Percentiles rank a stretch among this genome's conserved stretches.
phyloP scores from a whole-genome alignment of 1,140 invertebrate genomes.

The Bathynomus jamesi region DNA sequence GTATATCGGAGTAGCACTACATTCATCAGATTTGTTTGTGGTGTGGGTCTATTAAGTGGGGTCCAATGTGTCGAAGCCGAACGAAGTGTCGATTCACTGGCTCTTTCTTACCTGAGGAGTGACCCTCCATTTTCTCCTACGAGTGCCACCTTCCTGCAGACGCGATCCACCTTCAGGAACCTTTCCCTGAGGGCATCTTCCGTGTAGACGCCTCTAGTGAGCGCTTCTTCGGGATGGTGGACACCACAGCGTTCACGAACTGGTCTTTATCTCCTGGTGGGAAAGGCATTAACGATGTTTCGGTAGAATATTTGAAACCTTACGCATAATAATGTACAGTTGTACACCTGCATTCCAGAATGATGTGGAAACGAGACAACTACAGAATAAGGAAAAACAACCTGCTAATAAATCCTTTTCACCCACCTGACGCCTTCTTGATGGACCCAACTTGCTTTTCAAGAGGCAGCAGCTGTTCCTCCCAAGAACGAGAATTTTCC shows the following conservation, averaged over 20 bases:
- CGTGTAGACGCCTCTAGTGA: constrained; percentile 71
- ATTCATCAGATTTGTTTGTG: too few species aligned
- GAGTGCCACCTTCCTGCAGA: constrained; percentile 60
- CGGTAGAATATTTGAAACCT: too few species aligned
- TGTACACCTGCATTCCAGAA: too few species aligned
- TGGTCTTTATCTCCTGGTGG: constrained; percentile 51
- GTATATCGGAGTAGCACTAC: too few species aligned
- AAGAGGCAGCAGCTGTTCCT: constrained; percentile 39
- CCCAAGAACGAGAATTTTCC: constrained; percentile 44
- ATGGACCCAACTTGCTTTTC: constrained; percentile 6
- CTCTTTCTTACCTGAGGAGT: constrained; percentile 44
- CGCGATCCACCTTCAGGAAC: constrained; percentile 61
- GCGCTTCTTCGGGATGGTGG: constrained; percentile 65
- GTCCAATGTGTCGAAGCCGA: too few species aligned
- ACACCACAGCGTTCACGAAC: constrained; percentile 62
- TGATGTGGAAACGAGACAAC: too few species aligned
- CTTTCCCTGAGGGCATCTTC: constrained; percentile 76
- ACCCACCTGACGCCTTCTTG: constrained; percentile 4
- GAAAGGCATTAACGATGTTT: too few species aligned
- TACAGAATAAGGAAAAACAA: too few species aligned
- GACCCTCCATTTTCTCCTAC: constrained; percentile 70
- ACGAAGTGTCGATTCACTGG: too few species aligned
- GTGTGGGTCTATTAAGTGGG: too few species aligned
- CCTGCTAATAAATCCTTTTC: too few species aligned
- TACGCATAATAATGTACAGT: too few species aligned